A percentile compares a stretch with the other conserved stretches of the same genome.
Conservation (phyloP, 2,888 invertebrate genomes). For the Cryptus armator region DNA sequence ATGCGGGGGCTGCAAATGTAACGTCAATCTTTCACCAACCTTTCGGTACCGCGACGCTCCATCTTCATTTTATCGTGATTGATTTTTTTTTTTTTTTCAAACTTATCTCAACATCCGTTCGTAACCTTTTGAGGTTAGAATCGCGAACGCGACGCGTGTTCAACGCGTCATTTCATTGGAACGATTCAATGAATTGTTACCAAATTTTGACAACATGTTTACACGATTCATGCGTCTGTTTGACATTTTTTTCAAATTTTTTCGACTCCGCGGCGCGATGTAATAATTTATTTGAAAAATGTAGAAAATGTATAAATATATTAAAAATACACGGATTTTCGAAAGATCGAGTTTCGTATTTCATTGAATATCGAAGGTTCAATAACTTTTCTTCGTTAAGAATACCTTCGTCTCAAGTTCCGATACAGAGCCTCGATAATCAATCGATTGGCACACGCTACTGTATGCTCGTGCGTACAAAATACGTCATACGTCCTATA, state of each 20-base stretch:
- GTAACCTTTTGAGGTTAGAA: background rate
- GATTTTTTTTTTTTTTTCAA: background rate
- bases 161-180: background rate
- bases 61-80: background rate
- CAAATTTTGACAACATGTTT: background rate
- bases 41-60: background rate
- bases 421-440: slow-evolving; percentile 2
- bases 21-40: slow-evolving; percentile 6
- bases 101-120: background rate
- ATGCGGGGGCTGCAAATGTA: slow-evolving; percentile 15
- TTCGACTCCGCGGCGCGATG: no score
- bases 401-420: background rate
- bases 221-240: background rate
- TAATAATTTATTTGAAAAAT: no score
- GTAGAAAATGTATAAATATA: no score
- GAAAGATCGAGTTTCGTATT: no score
- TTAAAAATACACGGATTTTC: no score
- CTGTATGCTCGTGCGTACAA: slow-evolving; percentile 28
- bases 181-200: background rate
- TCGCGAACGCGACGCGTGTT: no score
- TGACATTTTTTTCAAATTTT: background rate
- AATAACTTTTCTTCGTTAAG: background rate
- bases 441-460: background rate
- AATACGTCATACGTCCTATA: slow-evolving; percentile 6
- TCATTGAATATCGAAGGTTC: background rate